Evolutionary conservation across 2,113 vertebrate species (phyloP), one percentile per base, ranked within the genome.

Genomic region (Grammomys dolichurus): DNA sequence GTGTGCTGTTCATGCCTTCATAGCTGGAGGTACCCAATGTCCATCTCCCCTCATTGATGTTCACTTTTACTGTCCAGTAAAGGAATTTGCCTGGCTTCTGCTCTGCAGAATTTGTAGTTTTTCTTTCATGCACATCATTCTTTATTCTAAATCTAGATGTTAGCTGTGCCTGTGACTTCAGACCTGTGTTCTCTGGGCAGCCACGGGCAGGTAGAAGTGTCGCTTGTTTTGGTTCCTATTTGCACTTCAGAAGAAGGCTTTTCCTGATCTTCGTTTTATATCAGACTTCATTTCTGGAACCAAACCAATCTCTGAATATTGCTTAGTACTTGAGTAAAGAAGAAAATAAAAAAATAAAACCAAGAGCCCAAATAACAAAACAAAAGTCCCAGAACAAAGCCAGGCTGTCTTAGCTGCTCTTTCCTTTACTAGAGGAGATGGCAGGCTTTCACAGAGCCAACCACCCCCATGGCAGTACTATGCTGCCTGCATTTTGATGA

Each of bases 381-480:
- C 73, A 86, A 82, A 94, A 75, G 77, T 46, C 73, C 43, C n/a
- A 82, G 73, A 92, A 93, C 75, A 90, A 72, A 92, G 75, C 58
- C 82, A 56, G 5, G 72, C 58, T 26, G 65, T 51, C 73, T 48
- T 56, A 0, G 8, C 10, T 14, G 28, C 65, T 73, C 60, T 87
- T 81, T 93, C 90, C 36, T 95, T 81, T 85, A 56, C 13, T 84
- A 85, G 88, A 94, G 76, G 87, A 93, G 88, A 92, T 93, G 78
- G 94, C 76, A 85, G 96, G 24, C 28, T 94, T 93, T 94, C 92
- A 60, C 2, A 17, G 85, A 60, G 31, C 7, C 12, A 8, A 46
- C 46, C 33, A 58, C 51, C 14, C 56, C 46, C 16, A 72, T 1
- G 60, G 13, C 54, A 48, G 69, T 56, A 48, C 36, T 78, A 24